Evolutionary conservation across 1,140 invertebrate species (phyloP), one percentile per base, ranked within the genome.

Genomic region (Spodoptera frugiperda): DNA sequence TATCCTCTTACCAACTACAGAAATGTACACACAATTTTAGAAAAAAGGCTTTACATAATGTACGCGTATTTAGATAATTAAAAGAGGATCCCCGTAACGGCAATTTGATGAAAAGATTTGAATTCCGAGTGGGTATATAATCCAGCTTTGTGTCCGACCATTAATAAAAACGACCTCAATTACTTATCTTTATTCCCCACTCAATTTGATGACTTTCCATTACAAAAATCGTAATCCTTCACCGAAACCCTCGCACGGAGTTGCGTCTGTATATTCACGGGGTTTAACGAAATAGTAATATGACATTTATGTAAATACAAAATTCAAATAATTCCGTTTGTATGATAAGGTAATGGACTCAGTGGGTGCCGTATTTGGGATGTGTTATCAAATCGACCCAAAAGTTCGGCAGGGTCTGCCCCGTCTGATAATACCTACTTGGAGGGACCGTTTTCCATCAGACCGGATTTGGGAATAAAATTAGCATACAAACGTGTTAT

Each of bases 401-500:
- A 91, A 91, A 90, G 84, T 91, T 89, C 55, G 81, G 70, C 9
- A 46, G 51, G 74, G 73, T 68, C 65, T 71, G 83, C 73, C 78
- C 78, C 73, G 61, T 39, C 86, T 78, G 87, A 91, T 90, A 91
- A 86, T 87, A 74, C 79, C 67, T 76, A 87, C 84, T 88, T 84
- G 15, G 57, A 78, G 79, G 86, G 87, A 84, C 84, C 88, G 84
- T 83, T 89, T 89, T 89, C 89, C 88, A 89, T 90, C 87, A 89
- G 84, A 82, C 70, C 80, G 85, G 89, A 89, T 89, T 89, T 71
- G 82, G 80, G 86, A 86, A 90, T 90, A 87, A 90, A 90, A 91
- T 91, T 91, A 87, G 86, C 90, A 91, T 91, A 90, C 84, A 87
- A 90, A 90, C 88, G 84, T 85, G 81, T 83, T 85, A 87, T 85